A percentile compares a stretch with the other conserved stretches of the same genome.
These are phyloP conservation scores for Nasonia oneida DNA, from an alignment of 2,888 invertebrate species.

Conservation along the genomic window DNA sequence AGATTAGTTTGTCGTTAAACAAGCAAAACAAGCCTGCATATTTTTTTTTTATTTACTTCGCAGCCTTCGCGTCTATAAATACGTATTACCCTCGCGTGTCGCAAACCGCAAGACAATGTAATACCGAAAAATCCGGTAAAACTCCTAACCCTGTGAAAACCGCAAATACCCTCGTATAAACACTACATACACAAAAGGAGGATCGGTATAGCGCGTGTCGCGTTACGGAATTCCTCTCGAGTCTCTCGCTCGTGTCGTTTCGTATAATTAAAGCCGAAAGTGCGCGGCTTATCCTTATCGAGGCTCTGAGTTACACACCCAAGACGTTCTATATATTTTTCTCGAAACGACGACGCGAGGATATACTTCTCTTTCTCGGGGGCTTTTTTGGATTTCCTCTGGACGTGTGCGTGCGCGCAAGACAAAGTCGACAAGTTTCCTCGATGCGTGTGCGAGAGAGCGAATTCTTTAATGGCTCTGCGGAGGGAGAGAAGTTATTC, in stretches of 20 bases:
- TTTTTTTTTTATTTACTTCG: not conserved
- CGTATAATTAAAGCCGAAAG: conserved; percentile 44
- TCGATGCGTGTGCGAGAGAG: not conserved
- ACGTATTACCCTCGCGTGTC: too few species aligned
- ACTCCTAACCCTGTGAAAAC: not conserved
- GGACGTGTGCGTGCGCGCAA: not conserved
- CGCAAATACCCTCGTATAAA: not conserved
- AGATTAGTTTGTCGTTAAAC: not conserved
- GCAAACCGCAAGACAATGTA: too few species aligned
- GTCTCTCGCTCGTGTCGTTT: not conserved
- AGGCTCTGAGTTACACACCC: conserved; percentile 38
- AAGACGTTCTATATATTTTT: conserved; percentile 36
- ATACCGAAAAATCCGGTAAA: too few species aligned
- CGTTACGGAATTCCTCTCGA: not conserved
- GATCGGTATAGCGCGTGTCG: conserved; percentile 3
- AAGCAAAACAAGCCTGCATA: not conserved
- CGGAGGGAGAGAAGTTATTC: not conserved
- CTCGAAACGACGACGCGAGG: conserved; percentile 29
- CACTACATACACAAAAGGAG: not conserved
- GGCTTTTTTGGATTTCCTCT: not conserved
- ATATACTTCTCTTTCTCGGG: not conserved
- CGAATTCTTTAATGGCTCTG: not conserved
- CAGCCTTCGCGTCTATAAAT: not conserved
- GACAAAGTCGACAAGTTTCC: not conserved
- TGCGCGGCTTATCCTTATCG: conserved; percentile 39